These are phyloP conservation scores for Tautogolabrus adspersus DNA, from an alignment of 2,113 vertebrate genomes.

Conservation along the genomic window DNA sequence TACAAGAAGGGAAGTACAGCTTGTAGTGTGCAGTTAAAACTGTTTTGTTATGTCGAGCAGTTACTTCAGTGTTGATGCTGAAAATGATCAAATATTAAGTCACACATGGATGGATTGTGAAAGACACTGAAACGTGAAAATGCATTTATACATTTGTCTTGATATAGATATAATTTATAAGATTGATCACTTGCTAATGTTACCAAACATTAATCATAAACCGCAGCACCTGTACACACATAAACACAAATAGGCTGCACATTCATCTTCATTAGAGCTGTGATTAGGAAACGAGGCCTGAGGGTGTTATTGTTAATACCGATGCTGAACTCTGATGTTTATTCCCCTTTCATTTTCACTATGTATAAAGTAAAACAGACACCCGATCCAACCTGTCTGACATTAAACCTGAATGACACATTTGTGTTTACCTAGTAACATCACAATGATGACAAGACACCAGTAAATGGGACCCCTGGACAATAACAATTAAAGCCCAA, in stretches of 20 bases:
- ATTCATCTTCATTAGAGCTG: slow-evolving; percentile 66
- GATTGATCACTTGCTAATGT: background rate
- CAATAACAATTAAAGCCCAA: too few species aligned
- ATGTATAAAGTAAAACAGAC: slow-evolving; percentile 32
- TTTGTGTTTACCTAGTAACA: background rate
- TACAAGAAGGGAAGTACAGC: background rate
- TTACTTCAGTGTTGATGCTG: background rate
- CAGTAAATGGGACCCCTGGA: too few species aligned
- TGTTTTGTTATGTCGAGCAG: slow-evolving; percentile 3
- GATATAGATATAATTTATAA: slow-evolving; percentile 13
- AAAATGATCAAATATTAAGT: background rate
- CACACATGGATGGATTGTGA: background rate
- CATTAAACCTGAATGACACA: slow-evolving; percentile 10
- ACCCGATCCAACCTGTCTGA: slow-evolving; percentile 47
- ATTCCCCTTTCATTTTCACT: slow-evolving; percentile 54
- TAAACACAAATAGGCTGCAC: slow-evolving; percentile 11
- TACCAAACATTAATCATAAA: slow-evolving; percentile 22
- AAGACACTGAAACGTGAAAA: slow-evolving; percentile 2
- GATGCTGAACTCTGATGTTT: slow-evolving; percentile 53
- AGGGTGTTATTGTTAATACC: slow-evolving; percentile 47
- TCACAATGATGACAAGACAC: background rate
- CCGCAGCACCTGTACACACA: background rate
- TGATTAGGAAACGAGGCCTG: slow-evolving; percentile 68
- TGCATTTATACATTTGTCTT: background rate
- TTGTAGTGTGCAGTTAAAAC: background rate